Evolutionary conservation across 2,888 invertebrate genomes (phyloP), one percentile per base, ranked within the genome.

Genomic region (Ophioninae sp.): DNA sequence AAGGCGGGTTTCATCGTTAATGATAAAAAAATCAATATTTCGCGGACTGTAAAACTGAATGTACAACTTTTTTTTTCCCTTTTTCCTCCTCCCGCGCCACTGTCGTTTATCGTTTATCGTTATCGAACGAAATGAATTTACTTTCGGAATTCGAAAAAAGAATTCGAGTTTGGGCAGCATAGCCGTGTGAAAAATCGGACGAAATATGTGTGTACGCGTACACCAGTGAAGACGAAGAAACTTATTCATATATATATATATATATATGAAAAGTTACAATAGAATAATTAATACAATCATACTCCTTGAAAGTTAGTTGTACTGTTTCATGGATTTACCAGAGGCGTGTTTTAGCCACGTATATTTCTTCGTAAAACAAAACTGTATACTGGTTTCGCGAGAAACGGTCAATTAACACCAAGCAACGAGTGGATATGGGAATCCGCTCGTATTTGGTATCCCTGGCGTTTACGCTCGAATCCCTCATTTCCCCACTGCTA

Each of bases 381-480:
- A 65, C 67, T 79, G 68, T 82, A 76, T 72, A 72, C 68, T 62
- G 57, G 81, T 81, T 64, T 64, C 69, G 65, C 79, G 73, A 59
- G 76, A 76, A 72, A 68, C 79, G 69, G 57, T 78, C 23, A n/a
- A 39, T 72, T 41, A 59, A 61, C 78, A 69, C 65, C 72, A 64
- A 85, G 65, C 65, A 79, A 79, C 73, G 69, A 79, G 65, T 1
- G 3, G 30, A 3, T 2, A 30, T 30, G n/a, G 30, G 72, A 41
- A 56, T 13, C 62, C 44, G 75, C 80, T 81, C 68, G 85, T 87
- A 79, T 89, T 90, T 88, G 90, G 88, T 88, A 87, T 87, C 87
- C 88, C 86, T 86, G 82, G 77, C 61, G 6, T 72, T 7, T 61
- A 37, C 50, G 57, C 59, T 17, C 41, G 41, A 20, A 8, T 20